phyloP scores from a whole-genome alignment of 2,797 vertebrate genomes.

The Astyanax mexicanus region DNA sequence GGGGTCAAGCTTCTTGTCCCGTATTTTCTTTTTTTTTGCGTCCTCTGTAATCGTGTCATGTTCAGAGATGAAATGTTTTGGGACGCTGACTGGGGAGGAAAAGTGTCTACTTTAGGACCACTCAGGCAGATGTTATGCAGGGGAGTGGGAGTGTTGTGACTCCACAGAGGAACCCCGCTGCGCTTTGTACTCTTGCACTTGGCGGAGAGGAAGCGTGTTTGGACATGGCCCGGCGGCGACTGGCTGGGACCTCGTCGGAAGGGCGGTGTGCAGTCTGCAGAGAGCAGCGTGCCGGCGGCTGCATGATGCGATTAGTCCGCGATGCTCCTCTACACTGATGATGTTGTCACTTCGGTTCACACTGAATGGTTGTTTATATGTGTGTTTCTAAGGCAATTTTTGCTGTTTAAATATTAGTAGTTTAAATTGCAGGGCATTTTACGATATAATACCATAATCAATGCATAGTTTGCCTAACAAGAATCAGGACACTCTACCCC shows the following conservation, averaged over 20 bases:
- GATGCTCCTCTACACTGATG: not conserved
- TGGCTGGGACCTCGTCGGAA: not conserved
- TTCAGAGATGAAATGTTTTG: conserved; percentile 3
- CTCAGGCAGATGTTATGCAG: conserved; percentile 38
- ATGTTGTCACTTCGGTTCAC: no score
- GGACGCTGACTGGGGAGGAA: not conserved
- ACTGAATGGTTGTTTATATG: no score
- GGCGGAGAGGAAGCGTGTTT: conserved; percentile 9
- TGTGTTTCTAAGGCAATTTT: no score
- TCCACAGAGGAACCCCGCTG: conserved; percentile 6
- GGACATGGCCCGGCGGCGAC: conserved; percentile 7
- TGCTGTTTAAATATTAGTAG: no score
- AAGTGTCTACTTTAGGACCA: not conserved
- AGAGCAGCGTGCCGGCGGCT: not conserved
- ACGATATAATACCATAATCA: no score
- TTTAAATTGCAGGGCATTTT: no score
- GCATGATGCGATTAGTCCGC: conserved; percentile 28
- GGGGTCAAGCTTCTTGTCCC: not conserved
- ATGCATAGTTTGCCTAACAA: no score
- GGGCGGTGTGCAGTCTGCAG: conserved; percentile 18
- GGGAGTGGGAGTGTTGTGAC: conserved; percentile 20
- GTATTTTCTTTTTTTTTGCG: not conserved
- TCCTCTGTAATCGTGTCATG: not conserved
- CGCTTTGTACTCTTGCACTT: conserved; percentile 36
- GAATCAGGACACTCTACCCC: no score